phyloP scores from a whole-genome alignment of 2,113 vertebrate species.

The Macroglossus sobrinus region DNA sequence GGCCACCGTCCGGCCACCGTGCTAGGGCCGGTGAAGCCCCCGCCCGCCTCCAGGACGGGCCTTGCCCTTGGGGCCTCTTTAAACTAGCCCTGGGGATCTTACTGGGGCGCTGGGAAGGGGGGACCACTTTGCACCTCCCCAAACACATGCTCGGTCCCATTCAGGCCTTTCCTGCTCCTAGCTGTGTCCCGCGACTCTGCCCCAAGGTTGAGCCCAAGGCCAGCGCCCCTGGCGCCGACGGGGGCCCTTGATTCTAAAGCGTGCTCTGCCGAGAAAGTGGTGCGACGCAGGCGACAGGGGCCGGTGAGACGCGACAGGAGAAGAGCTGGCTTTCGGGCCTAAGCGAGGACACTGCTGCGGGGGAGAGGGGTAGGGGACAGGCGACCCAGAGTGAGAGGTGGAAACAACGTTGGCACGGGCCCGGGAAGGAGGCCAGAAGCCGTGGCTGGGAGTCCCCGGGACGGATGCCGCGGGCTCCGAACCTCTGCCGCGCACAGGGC shows the following conservation, averaged over 20 bases:
- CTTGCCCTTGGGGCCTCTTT: slow-evolving; percentile 65
- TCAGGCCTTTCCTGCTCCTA: no score
- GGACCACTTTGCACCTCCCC: not conserved
- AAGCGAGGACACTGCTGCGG: rapidly evolving
- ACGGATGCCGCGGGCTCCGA: not conserved
- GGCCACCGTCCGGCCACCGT: not conserved
- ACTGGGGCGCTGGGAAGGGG: not conserved
- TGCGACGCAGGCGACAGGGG: rapidly evolving
- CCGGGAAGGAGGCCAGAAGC: not conserved
- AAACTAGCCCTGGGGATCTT: slow-evolving; percentile 58
- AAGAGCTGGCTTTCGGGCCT: rapidly evolving
- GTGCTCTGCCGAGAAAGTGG: not conserved
- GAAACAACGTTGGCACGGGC: rapidly evolving
- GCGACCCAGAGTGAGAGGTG: rapidly evolving
- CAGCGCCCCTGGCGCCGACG: rapidly evolving
- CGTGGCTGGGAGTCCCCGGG: not conserved
- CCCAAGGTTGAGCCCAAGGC: slow-evolving; percentile 44
- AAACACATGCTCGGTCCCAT: no score
- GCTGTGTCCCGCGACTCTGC: slow-evolving; percentile 44
- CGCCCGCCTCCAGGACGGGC: slow-evolving; percentile 49
- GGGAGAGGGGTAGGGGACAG: rapidly evolving
- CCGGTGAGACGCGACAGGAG: rapidly evolving
- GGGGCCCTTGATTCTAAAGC: rapidly evolving
- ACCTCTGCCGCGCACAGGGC: rapidly evolving
- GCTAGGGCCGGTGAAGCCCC: slow-evolving; percentile 46